phyloP scores from a whole-genome alignment of 37 sponge, comb jelly and placozoan species.

The Beroe forskalii region DNA sequence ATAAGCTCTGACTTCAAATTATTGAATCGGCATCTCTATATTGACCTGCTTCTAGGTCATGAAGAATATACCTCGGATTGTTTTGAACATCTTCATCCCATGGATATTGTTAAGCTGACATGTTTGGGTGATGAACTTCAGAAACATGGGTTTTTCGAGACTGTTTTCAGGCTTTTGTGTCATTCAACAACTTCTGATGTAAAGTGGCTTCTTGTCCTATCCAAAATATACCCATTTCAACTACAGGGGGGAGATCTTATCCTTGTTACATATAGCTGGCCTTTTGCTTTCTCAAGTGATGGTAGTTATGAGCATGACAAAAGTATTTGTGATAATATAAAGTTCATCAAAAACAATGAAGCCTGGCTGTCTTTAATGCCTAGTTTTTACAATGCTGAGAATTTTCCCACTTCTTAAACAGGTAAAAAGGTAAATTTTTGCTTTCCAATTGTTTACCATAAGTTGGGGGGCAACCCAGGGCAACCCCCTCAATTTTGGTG shows the following conservation, averaged over 20 bases:
- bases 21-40: slow-evolving; percentile 9
- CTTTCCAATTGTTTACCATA: too few relatives aligned
- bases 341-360: slow-evolving; percentile 17
- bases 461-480: too few relatives aligned
- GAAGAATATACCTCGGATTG: background rate
- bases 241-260: background rate
- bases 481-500: too few relatives aligned
- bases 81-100: slow-evolving; percentile 52
- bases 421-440: too few relatives aligned
- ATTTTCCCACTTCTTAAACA: too few relatives aligned
- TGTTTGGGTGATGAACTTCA: background rate
- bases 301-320: background rate
- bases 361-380: slow-evolving; percentile 49
- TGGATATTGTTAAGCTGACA: background rate
- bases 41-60: slow-evolving; percentile 37
- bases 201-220: slow-evolving; percentile 9
- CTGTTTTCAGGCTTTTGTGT: background rate
- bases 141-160: background rate
- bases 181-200: background rate
- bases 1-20: slow-evolving; percentile 31
- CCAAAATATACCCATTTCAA: slow-evolving; percentile 23
- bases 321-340: slow-evolving; percentile 10
- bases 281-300: slow-evolving; percentile 32
- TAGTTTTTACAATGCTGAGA: background rate
- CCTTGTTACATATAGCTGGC: slow-evolving; percentile 20